phyloP scores from a whole-genome alignment of 2,797 vertebrate genomes.

The Jordanella pulchra region DNA sequence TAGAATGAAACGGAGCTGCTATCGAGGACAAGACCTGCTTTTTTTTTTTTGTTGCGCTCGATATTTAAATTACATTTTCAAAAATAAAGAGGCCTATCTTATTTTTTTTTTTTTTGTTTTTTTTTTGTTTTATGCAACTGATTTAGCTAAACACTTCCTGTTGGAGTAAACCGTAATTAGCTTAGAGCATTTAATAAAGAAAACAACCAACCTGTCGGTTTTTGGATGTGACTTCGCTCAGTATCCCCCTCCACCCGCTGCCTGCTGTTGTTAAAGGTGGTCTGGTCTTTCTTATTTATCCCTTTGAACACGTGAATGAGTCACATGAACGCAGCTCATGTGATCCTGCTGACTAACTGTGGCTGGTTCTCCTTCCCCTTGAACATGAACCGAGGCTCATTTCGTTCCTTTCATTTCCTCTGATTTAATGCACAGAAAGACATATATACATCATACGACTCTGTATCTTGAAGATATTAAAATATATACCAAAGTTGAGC shows the following conservation, averaged over 20 bases:
- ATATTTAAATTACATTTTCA: not conserved
- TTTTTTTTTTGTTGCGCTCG: not conserved
- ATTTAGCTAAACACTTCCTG: conserved; percentile 7
- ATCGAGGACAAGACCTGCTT: not conserved
- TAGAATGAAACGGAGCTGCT: not conserved
- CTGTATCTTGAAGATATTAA: not conserved
- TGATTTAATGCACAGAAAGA: not conserved
- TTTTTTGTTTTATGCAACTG: not conserved
- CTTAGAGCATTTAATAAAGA: not conserved
- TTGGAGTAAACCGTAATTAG: not conserved
- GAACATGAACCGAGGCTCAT: not conserved
- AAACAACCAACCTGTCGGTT: conserved; percentile 25
- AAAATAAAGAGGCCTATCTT: not conserved
- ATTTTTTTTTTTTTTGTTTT: too few relatives aligned
- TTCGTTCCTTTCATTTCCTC: not conserved
- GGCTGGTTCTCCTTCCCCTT: not conserved
- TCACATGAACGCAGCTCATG: conserved; percentile 63
- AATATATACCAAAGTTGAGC: not conserved
- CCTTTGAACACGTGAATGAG: conserved; percentile 48
- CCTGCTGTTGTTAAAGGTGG: accelerated
- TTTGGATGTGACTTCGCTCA: not conserved
- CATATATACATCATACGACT: too few relatives aligned
- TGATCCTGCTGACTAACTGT: conserved; percentile 33
- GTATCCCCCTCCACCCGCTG: too few relatives aligned
- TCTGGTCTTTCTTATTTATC: not conserved